These are phyloP conservation scores for Argentina silus DNA, from an alignment of 2,797 vertebrate genomes.

Conservation along the genomic window DNA sequence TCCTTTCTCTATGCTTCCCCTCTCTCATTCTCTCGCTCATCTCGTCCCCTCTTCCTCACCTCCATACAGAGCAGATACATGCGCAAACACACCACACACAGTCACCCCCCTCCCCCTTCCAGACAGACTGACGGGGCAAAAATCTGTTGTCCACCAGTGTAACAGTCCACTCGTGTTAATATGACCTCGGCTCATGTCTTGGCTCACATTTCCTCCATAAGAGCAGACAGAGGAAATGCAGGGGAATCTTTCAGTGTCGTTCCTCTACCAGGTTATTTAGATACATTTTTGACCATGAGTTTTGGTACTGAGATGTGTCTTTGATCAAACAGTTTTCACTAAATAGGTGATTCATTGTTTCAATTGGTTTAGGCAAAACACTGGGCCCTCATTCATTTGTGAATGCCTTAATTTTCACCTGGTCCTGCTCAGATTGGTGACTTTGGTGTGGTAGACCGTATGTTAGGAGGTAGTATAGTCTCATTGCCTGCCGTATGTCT, in stretches of 20 bases:
- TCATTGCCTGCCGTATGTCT: conserved; percentile 43
- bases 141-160: too few species aligned
- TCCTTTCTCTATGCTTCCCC: conserved; percentile 7
- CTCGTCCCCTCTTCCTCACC: not conserved
- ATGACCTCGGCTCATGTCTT: not conserved
- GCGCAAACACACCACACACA: too few species aligned
- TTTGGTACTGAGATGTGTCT: conserved; percentile 28
- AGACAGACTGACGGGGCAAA: not conserved
- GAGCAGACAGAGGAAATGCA: not conserved
- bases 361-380: conserved; percentile 5
- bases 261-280: not conserved
- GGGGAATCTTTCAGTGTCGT: not conserved
- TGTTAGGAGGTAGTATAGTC: conserved; percentile 60
- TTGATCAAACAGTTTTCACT: conserved; percentile 9
- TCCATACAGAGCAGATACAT: not conserved
- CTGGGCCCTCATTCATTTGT: conserved; percentile 46
- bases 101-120: not conserved
- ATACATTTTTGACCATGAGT: not conserved
- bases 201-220: not conserved
- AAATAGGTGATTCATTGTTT: conserved; percentile 37
- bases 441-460: not conserved
- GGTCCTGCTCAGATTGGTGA: conserved; percentile 40
- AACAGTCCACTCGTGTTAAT: not conserved
- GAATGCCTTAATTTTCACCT: conserved; percentile 65
- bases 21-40: conserved; percentile 9